Percentiles rank a stretch among this genome's conserved stretches.
Conservation (phyloP, 1,140 invertebrate species). For the Aphaenogaster floridana region DNA sequence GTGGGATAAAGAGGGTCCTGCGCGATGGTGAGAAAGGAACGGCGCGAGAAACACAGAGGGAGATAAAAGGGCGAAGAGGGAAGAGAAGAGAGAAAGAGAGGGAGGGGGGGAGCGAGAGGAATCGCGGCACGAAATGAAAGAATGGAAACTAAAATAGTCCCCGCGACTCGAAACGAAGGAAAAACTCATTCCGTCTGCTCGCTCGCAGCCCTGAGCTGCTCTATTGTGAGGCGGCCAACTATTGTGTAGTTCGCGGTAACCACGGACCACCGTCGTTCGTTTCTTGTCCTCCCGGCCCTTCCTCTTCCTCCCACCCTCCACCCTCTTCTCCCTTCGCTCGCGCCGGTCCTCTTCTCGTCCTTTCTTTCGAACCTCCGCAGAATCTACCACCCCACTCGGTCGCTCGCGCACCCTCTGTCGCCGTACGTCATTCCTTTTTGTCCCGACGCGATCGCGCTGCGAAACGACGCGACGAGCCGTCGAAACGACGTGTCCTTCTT, state of each 20-base stretch:
- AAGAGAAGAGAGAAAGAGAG: conserved; percentile 23
- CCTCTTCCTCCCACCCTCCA: background rate
- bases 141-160: conserved; percentile 78
- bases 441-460: conserved; percentile 28
- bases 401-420: conserved; percentile 11
- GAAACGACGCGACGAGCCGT: conserved; percentile 23
- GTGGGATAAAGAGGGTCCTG: conserved; percentile 23
- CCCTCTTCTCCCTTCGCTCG: background rate
- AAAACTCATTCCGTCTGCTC: conserved; percentile 79
- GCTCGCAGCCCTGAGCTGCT: conserved; percentile 70
- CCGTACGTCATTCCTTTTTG: conserved; percentile 53
- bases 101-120: conserved; percentile 19
- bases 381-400: conserved; percentile 14
- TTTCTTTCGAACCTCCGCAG: conserved; percentile 51
- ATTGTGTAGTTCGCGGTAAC: conserved; percentile 79
- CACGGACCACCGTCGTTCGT: conserved; percentile 71
- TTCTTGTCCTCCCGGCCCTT: conserved; percentile 32
- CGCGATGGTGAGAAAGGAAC: conserved; percentile 47
- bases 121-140: conserved; percentile 61
- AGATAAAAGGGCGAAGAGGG: conserved; percentile 48
- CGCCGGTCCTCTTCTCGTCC: conserved; percentile 18
- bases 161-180: conserved; percentile 76
- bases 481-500: conserved; percentile 20
- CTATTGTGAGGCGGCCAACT: conserved; percentile 77
- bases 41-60: conserved; percentile 3